Percentiles rank a stretch among this genome's conserved stretches.
Conservation (phyloP, 1,140 invertebrate species). For the Bombus picipes region DNA sequence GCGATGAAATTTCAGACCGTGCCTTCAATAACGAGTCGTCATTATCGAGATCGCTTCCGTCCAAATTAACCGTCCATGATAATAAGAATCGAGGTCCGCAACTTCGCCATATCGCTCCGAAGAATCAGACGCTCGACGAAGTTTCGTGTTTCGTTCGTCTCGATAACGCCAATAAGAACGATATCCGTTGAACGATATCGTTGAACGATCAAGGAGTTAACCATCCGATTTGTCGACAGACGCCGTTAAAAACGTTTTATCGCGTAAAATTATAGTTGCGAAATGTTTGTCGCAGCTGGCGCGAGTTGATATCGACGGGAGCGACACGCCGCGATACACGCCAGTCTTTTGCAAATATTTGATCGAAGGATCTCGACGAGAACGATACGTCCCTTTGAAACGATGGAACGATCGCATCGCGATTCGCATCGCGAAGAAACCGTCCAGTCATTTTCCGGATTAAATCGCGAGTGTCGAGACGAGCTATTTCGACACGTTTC, state of each 20-base stretch:
- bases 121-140: neutral
- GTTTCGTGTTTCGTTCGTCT: neutral
- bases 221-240: too few species aligned
- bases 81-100: neutral
- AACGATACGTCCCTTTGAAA: too few species aligned
- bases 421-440: neutral
- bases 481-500: neutral
- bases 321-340: too few species aligned
- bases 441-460: neutral
- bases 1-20: constrained; percentile 50
- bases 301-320: neutral
- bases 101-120: neutral
- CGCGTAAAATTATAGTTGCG: too few species aligned
- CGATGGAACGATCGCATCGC: neutral
- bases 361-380: too few species aligned
- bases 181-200: too few species aligned
- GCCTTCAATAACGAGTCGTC: constrained; percentile 50
- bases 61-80: constrained; percentile 31
- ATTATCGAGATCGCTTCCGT: constrained; percentile 54
- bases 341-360: too few species aligned
- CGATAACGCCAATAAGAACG: too few species aligned
- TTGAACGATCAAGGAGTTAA: too few species aligned
- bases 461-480: neutral
- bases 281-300: too few species aligned
- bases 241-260: too few species aligned